Evolutionary conservation across 2,888 invertebrate species (phyloP).

Genomic region (Epiblema foenella): DNA sequence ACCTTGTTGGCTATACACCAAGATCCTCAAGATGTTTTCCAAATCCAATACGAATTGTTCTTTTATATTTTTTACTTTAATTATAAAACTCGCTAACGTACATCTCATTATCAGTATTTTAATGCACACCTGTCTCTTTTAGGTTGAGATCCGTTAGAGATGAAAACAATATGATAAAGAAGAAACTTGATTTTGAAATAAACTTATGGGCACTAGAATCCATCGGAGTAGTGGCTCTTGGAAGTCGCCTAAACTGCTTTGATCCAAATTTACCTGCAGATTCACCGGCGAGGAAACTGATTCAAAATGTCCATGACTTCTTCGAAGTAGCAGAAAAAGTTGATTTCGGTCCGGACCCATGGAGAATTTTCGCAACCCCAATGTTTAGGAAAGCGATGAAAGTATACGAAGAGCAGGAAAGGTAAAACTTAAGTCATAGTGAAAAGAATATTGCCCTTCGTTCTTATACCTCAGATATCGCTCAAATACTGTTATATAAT

Average conservation of each 20-base stretch:
- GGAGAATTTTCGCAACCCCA: conserved; percentile 61
- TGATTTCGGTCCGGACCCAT: conserved; percentile 76
- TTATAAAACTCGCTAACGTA: too few species aligned
- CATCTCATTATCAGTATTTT: neutral
- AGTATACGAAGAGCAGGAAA: conserved; percentile 39
- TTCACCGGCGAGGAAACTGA: conserved; percentile 34
- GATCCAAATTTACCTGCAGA: conserved; percentile 44
- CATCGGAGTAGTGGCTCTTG: conserved; percentile 50
- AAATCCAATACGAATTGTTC: too few species aligned
- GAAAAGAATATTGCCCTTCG: neutral
- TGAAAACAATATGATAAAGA: conserved; percentile 74
- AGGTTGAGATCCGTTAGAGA: conserved; percentile 76
- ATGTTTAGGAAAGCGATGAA: conserved; percentile 41
- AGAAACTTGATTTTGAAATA: conserved; percentile 74
- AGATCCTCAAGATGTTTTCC: too few species aligned
- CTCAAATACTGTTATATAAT: too few species aligned
- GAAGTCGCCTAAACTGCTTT: conserved; percentile 48
- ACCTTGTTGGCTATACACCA: too few species aligned
- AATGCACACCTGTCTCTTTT: conserved; percentile 8
- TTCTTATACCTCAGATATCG: too few species aligned
- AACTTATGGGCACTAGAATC: conserved; percentile 84
- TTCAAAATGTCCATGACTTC: conserved; percentile 34
- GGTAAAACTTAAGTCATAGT: conserved; percentile 15
- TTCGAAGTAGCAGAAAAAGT: conserved; percentile 26
- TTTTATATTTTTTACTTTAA: too few species aligned